These are phyloP conservation scores for Gallinago solitaria DNA, from an alignment of 2,797 vertebrate species.

Conservation along the genomic window DNA sequence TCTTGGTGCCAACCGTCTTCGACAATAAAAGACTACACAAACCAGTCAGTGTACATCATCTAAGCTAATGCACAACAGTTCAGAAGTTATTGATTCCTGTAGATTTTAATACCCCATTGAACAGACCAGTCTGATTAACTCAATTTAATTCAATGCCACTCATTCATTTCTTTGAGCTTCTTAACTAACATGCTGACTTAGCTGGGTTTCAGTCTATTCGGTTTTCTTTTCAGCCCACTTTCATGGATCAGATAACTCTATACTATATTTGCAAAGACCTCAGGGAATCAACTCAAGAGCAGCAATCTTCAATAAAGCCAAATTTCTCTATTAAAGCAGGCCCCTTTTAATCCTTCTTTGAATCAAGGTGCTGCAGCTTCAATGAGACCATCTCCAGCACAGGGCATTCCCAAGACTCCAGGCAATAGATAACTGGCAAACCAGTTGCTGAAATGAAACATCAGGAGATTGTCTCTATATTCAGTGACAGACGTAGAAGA, in stretches of 20 bases:
- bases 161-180: not conserved
- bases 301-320: not conserved
- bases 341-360: not conserved
- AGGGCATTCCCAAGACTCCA: not conserved
- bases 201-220: not conserved
- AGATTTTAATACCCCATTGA: not conserved
- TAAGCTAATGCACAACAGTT: not conserved
- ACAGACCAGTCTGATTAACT: slow-evolving; percentile 1
- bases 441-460: not conserved
- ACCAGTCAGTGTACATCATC: not conserved
- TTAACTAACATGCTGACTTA: not conserved
- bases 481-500: not conserved
- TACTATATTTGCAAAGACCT: not conserved
- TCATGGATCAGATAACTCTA: not conserved
- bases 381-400: not conserved
- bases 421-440: not conserved
- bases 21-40: not conserved
- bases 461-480: not conserved
- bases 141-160: not conserved
- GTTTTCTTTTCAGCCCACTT: not conserved
- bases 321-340: not conserved
- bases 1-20: not conserved
- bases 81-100: not conserved
- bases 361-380: not conserved
- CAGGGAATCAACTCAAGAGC: not conserved